Evolutionary conservation across 2,888 invertebrate species (phyloP), one percentile per base, ranked within the genome.

Genomic region (Ophioninae sp.): DNA sequence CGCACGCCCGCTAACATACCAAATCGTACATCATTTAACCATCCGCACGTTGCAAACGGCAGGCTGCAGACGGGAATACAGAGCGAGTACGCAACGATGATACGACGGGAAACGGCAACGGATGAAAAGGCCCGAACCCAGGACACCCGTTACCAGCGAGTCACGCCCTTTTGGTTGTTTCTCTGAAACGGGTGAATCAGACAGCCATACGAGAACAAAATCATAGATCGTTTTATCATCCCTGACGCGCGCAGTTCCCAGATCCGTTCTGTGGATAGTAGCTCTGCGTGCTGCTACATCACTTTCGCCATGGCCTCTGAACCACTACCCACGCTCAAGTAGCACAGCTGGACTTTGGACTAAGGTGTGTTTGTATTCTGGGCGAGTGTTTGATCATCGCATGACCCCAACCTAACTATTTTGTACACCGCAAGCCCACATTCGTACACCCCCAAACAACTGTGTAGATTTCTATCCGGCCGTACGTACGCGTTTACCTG

Each of bases 171-270:
- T 75, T 21, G 57, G 61, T 39, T 13, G 39, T 3, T 30, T 30
- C 30, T 30, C 1, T 30, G 30, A 69, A 81, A 76, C 78, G 62
- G 64, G 67, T 72, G 69, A 79, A 39, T 44, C 70, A 59, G 73
- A 61, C 80, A 50, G 64, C 20, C 78, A 70, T 61, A 70, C 70
- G 50, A 77, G 75, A 70, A 81, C 81, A 84, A 81, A 81, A 84
- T 84, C 78, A 67, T 84, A 75, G 78, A 84, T 84, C 81, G 81
- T 84, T 84, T 84, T 84, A 84, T 81, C 84, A 84, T 84, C 65
- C 59, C 81, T 84, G 69, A 30, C n/a, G 69, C 67, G 77, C 64
- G 61, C 70, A 68, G 30, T 30, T 30, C 30, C 2, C 30, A 30
- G 30, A 30, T 30, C 30, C 30, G 30, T 30, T 30, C 30, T 30